Base-by-base conservation (phyloP, 2,113 vertebrate genomes). In the Suncus etruscus region DNA sequence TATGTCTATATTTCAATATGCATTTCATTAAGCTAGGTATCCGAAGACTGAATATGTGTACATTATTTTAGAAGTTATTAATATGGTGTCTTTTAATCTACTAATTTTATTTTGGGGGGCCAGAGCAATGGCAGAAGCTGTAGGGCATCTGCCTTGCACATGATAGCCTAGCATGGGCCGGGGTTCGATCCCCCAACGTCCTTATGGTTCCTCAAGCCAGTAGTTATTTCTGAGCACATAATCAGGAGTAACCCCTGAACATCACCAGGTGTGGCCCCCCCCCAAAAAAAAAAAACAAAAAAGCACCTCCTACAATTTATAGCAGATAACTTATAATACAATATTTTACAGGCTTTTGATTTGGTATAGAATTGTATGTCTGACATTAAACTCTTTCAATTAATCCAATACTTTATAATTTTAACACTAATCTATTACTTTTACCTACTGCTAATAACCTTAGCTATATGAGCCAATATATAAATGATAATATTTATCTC, bases 391-490 rank as follows among this genome's bases (percentile, higher is more conserved):
- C 22, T 65, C 25, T 25, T 65, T 65, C 8, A 65, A 65, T 65
- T 25, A 65, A 65, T 18, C 63, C 80, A 91, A 25, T 51, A 31
- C 51, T 87, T 66, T 74, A 3, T 51, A 65, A n/a, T 32, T 51
- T 82, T 70, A 54, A 54, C 10, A 54, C 48, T 87, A 61, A 25
- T 50, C 31, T 83, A 77, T 86, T 47, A 83, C 11, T 86, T 88
- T 65, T 83, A 16, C 39, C 18, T 68, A 89, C 2, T 86, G 25
- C 47, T 32, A 50, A 24, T 63, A 91, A 89, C 45, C 39, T 90
- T 84, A 88, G 31, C 54, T 72, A 94, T 70, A 25, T 80, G 92
- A 89, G 31, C 48, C 92, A 92, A 24, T 1, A 61, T 69, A 24
- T 50, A 87, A 75, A 94, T 81, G 16, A 54, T 0, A 83, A 69